These are phyloP conservation scores for Onychomys torridus DNA, from an alignment of 2,797 vertebrate species.

Conservation along the genomic window DNA sequence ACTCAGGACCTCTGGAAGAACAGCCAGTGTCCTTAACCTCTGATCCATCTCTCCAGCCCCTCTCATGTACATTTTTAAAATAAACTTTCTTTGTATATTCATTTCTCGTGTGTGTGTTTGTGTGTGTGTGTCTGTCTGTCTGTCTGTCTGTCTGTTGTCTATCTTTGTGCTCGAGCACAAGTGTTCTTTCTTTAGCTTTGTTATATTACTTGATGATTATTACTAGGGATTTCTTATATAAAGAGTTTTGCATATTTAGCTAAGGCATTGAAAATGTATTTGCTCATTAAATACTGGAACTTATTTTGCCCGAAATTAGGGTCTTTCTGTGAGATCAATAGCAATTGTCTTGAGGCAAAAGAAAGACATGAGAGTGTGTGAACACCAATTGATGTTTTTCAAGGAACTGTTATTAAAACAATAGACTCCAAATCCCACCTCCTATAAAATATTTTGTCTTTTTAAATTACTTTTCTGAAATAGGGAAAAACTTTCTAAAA, in stretches of 20 bases:
- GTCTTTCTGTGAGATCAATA: slow-evolving; percentile 71
- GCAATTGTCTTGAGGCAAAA: slow-evolving; percentile 25
- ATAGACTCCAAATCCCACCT: neutral
- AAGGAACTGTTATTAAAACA: slow-evolving; percentile 44
- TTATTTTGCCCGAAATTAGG: slow-evolving; percentile 74
- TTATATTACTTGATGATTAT: slow-evolving; percentile 34
- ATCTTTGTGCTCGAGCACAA: neutral
- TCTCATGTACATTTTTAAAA: slow-evolving; percentile 31
- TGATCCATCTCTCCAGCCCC: neutral
- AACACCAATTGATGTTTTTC: slow-evolving; percentile 57
- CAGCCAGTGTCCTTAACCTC: too few species aligned
- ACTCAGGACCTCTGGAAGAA: too few species aligned
- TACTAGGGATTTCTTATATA: slow-evolving; percentile 63
- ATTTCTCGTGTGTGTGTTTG: neutral
- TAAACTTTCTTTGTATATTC: slow-evolving; percentile 55
- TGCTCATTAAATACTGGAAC: slow-evolving; percentile 74
- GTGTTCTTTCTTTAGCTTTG: slow-evolving; percentile 40
- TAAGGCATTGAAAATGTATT: slow-evolving; percentile 74
- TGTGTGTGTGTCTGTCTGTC: neutral
- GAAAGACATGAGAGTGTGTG: neutral
- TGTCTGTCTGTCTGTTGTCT: neutral
- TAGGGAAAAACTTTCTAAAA: slow-evolving; percentile 59
- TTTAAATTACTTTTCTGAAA: slow-evolving; percentile 28
- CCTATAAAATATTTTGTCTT: slow-evolving; percentile 1
- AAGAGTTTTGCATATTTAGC: slow-evolving; percentile 72